Base-by-base conservation (phyloP, 35 echinoderm and acorn worm species). In the Acanthaster planci region DNA sequence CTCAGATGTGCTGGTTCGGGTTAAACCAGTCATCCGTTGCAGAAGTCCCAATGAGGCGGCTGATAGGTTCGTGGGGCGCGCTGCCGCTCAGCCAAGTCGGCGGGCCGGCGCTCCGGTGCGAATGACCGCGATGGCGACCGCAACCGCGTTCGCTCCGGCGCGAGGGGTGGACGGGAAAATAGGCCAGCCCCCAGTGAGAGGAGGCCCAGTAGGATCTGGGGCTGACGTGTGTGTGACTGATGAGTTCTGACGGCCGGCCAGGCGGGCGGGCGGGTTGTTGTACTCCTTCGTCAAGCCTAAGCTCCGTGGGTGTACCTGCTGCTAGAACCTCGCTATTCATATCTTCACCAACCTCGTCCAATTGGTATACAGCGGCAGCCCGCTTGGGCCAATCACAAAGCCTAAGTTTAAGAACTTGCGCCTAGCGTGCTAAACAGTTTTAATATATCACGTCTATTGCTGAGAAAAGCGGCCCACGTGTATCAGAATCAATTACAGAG, bases 181-280 rank as follows among this genome's bases (percentile, higher is more conserved):
- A 72, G 64, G 64, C 64, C 64, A 72, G 23, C 64, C 34, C 64
- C 6, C 64, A 29, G 64, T 72, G 64, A 72, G 64, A 21, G 64
- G 64, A 1, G n/a, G 21, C 64, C 3, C 23, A 10, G 18, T 72
- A 72, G 22, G 64, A 72, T 72, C 64, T 72, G 64, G 64, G 12
- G 64, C 64, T 35, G 64, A 72, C 26, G 64, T 72, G 64, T 72
- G 21, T 72, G 64, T 27, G 23, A 10, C 64, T 72, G 23, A 72
- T 72, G 26, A 23, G 18, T 26, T 29, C 26, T 72, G 64, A 72
- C 64, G 64, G 64, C 19, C 2, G 34, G 23, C 64, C 34, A 72
- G 64, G 64, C 64, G 64, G 64, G 64, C 64, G 64, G 64, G 64
- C 64, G 64, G 64, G 64, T 72, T 72, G 64, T 26, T 72, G 64